Conservation (phyloP, 2,888 invertebrate genomes). For the Pachliopta kotzebuea region DNA sequence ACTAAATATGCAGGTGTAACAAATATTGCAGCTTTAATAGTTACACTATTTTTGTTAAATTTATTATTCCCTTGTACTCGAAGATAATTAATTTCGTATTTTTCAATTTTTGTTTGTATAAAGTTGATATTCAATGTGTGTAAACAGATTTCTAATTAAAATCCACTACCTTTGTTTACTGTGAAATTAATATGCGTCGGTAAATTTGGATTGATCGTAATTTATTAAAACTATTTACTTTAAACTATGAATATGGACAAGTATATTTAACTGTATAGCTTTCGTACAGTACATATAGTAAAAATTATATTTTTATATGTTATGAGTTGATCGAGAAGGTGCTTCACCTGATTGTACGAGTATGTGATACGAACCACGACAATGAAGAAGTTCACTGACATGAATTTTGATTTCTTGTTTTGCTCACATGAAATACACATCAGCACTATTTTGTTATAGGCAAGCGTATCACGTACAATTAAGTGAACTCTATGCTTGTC, state of each 20-base stretch:
- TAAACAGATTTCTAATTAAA: slow-evolving; percentile 15
- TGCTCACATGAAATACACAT: no score
- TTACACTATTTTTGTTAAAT: no score
- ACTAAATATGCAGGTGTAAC: no score
- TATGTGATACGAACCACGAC: no score
- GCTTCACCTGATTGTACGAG: background rate
- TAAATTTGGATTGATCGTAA: slow-evolving; percentile 15
- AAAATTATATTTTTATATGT: background rate
- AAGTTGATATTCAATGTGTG: background rate
- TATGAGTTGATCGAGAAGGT: background rate
- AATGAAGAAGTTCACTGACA: no score
- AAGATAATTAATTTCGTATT: background rate
- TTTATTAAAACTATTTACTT: background rate
- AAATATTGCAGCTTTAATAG: no score
- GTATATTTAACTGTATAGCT: background rate
- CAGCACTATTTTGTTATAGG: no score
- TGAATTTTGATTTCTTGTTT: no score
- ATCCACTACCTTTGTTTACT: slow-evolving; percentile 12
- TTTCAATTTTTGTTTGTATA: background rate
- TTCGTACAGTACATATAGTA: background rate
- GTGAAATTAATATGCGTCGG: slow-evolving; percentile 5
- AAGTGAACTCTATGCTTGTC: no score
- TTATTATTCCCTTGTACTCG: background rate
- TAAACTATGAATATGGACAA: background rate
- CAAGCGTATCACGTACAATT: no score